Conservation (phyloP, 2,888 invertebrate genomes). For the Caenorhabditis afra region DNA sequence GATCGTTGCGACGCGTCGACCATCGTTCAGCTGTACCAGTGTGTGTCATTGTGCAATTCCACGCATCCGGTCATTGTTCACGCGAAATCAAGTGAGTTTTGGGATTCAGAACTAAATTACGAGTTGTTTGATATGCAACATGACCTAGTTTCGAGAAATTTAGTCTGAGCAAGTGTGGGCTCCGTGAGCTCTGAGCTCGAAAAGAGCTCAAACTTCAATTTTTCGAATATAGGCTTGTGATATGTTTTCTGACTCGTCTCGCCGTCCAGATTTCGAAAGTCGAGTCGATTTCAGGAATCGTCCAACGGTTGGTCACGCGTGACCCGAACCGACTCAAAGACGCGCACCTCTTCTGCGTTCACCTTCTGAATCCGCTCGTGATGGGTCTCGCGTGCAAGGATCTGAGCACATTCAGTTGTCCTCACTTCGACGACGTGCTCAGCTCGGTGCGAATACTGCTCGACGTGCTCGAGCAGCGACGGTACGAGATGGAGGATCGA, state of each 20-base stretch:
- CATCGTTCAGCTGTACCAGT: conserved; percentile 69
- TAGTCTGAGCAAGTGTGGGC: no score
- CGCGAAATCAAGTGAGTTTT: conserved; percentile 69
- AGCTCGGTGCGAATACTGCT: conserved; percentile 75
- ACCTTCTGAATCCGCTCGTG: conserved; percentile 77
- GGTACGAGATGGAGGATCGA: conserved; percentile 77
- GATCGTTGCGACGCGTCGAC: conserved; percentile 76
- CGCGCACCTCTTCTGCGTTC: conserved; percentile 73
- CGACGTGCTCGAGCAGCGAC: conserved; percentile 78
- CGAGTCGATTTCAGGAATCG: conserved; percentile 63
- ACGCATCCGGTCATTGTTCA: conserved; percentile 79
- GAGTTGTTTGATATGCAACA: no score
- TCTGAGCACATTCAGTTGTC: conserved; percentile 66
- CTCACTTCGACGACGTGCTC: conserved; percentile 79
- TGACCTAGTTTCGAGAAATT: no score
- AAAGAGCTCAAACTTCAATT: no score
- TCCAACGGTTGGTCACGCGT: conserved; percentile 78
- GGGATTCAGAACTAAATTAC: no score
- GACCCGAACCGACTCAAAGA: conserved; percentile 76
- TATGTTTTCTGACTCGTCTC: neutral
- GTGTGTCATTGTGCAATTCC: conserved; percentile 71
- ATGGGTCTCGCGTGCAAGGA: conserved; percentile 70
- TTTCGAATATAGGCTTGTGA: no score
- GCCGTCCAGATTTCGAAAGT: neutral
- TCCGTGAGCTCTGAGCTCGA: no score